phyloP scores from a whole-genome alignment of 2,888 invertebrate species.

The Saturnia pavonia region DNA sequence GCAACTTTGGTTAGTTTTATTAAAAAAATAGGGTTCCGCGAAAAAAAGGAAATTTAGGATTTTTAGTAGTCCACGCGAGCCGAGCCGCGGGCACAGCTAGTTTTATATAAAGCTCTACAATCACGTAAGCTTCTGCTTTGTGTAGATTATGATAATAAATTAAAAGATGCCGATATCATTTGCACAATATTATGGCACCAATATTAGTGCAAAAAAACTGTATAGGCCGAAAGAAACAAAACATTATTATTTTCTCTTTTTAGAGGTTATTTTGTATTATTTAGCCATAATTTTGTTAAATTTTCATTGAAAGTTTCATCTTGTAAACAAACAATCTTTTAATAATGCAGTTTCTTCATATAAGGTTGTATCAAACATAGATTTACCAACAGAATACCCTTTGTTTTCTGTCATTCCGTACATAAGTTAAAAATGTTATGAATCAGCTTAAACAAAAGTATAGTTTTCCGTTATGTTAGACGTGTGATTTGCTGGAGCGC shows the following conservation, averaged over 20 bases:
- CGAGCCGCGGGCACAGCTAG: no score
- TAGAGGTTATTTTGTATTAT: not conserved
- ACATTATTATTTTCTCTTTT: not conserved
- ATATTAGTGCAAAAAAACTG: no score
- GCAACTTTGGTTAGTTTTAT: no score
- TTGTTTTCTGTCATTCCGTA: not conserved
- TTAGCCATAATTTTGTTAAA: not conserved
- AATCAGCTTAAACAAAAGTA: constrained; percentile 30
- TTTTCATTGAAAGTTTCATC: not conserved
- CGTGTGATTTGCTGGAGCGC: constrained; percentile 29
- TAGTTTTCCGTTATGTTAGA: constrained; percentile 30
- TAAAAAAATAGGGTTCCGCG: no score
- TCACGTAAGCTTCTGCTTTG: not conserved
- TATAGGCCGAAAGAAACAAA: no score
- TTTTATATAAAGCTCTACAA: not conserved
- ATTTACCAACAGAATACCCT: not conserved
- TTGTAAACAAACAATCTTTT: not conserved
- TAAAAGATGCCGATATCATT: not conserved
- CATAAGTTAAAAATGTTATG: constrained; percentile 18
- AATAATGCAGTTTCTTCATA: not conserved
- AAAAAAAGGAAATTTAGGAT: no score
- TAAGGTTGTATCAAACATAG: not conserved
- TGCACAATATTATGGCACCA: not conserved
- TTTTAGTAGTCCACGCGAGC: no score
- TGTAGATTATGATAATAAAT: not conserved